These are phyloP conservation scores for Corythornis leucogaster DNA, from an alignment of 2,797 vertebrate genomes.

Conservation along the genomic window DNA sequence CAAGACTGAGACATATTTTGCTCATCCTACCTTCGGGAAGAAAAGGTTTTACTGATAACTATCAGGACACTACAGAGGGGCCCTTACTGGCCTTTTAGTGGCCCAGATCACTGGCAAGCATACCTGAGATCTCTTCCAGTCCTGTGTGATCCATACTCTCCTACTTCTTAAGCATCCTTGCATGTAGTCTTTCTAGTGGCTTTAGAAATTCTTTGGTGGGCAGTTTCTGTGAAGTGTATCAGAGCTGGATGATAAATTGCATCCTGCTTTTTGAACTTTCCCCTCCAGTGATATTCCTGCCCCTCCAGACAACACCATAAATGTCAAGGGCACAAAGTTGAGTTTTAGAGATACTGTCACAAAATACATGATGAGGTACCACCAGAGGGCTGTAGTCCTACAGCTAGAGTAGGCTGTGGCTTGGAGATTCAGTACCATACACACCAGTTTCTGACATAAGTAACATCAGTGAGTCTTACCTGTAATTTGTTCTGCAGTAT, in stretches of 20 bases:
- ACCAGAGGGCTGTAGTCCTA: constrained; percentile 39
- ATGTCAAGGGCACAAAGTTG: background rate
- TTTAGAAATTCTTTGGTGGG: background rate
- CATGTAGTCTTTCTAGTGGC: background rate
- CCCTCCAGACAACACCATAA: background rate
- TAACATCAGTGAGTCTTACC: background rate
- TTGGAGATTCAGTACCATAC: background rate
- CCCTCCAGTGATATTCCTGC: background rate
- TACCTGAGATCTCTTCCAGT: background rate
- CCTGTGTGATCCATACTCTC: background rate
- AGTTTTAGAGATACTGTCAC: background rate
- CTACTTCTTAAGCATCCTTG: background rate
- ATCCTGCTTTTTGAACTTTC: background rate
- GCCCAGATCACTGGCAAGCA: background rate
- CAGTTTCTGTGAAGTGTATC: background rate
- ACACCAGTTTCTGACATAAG: background rate
- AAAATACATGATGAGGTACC: background rate
- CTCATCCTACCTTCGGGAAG: background rate
- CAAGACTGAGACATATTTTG: background rate
- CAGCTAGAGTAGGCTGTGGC: background rate
- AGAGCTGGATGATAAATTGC: background rate
- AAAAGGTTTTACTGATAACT: background rate
- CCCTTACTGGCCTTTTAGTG: background rate
- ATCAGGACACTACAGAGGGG: background rate
- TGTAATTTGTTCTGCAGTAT: background rate